phyloP scores from a whole-genome alignment of 2,113 vertebrate species.

The Oostethus manadensis region DNA sequence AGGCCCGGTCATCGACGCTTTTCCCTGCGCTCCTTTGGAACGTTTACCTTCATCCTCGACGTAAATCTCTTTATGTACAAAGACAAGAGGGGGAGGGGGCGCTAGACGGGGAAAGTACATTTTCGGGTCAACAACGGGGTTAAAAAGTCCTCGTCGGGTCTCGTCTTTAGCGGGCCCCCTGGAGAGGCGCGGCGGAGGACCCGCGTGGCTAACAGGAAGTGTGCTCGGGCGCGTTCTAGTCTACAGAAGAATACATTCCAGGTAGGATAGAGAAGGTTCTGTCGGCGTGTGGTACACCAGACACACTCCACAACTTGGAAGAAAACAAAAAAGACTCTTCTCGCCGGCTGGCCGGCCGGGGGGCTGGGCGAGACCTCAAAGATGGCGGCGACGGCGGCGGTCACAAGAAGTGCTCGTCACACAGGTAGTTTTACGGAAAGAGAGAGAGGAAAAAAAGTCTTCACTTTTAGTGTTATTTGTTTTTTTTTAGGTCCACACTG shows the following conservation, averaged over 20 bases:
- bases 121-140: slow-evolving; percentile 38
- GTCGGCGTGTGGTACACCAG: neutral
- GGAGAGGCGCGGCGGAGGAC: neutral
- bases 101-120: slow-evolving; percentile 33
- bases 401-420: slow-evolving; percentile 53
- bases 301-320: slow-evolving; percentile 13
- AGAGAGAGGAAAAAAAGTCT: slow-evolving; percentile 16
- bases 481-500: slow-evolving; percentile 51
- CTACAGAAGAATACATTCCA: slow-evolving; percentile 57
- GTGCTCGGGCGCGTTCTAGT: slow-evolving; percentile 21
- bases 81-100: slow-evolving; percentile 22
- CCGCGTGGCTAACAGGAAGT: slow-evolving; percentile 35
- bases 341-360: too few relatives aligned
- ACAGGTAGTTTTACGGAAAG: slow-evolving; percentile 60
- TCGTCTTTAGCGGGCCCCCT: neutral
- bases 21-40: slow-evolving; percentile 3
- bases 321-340: slow-evolving; percentile 22
- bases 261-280: slow-evolving; percentile 28
- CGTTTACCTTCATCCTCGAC: slow-evolving; percentile 2
- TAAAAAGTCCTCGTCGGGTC: slow-evolving; percentile 10
- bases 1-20: neutral
- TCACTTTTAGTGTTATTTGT: slow-evolving; percentile 18
- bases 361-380: slow-evolving; percentile 67
- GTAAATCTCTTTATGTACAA: slow-evolving; percentile 20
- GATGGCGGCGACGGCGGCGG: slow-evolving; percentile 35